A percentile compares a stretch with the other conserved stretches of the same genome.
These are phyloP conservation scores for Ctenodactylus gundi DNA, from an alignment of 2,113 vertebrate genomes.

Conservation along the genomic window DNA sequence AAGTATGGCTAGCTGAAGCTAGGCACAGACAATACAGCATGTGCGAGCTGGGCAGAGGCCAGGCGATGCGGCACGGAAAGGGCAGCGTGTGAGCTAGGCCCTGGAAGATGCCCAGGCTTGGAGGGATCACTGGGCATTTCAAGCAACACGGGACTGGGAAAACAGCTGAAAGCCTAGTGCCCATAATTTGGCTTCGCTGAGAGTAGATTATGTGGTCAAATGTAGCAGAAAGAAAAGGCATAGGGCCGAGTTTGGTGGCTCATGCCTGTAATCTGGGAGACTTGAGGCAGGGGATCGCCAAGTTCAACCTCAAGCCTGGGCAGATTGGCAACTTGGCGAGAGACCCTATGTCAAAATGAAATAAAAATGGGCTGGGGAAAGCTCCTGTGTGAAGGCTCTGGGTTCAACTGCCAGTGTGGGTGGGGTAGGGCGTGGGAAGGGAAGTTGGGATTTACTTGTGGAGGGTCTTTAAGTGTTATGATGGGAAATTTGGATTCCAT, in stretches of 20 bases:
- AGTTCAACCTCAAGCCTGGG: too few species aligned
- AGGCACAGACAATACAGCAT: background rate
- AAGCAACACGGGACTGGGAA: background rate
- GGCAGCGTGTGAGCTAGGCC: background rate
- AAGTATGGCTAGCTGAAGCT: background rate
- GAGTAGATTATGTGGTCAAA: background rate
- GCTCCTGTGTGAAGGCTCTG: too few species aligned
- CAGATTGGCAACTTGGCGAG: too few species aligned
- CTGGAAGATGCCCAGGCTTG: background rate
- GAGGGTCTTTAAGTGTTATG: background rate
- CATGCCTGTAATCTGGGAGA: too few species aligned
- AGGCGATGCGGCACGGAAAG: background rate
- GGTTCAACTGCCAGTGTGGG: too few species aligned
- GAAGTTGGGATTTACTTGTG: background rate
- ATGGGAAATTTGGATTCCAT: background rate
- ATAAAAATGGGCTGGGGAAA: too few species aligned
- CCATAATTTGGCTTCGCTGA: too few species aligned
- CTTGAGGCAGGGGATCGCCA: too few species aligned
- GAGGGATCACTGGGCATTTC: background rate
- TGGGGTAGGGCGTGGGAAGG: too few species aligned
- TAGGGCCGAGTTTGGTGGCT: too few species aligned
- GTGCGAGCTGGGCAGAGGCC: background rate
- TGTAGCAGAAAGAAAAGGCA: background rate
- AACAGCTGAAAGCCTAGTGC: background rate
- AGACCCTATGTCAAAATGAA: too few species aligned